phyloP scores from a whole-genome alignment of 2,888 invertebrate species.

The Cremastobaeus sp. region DNA sequence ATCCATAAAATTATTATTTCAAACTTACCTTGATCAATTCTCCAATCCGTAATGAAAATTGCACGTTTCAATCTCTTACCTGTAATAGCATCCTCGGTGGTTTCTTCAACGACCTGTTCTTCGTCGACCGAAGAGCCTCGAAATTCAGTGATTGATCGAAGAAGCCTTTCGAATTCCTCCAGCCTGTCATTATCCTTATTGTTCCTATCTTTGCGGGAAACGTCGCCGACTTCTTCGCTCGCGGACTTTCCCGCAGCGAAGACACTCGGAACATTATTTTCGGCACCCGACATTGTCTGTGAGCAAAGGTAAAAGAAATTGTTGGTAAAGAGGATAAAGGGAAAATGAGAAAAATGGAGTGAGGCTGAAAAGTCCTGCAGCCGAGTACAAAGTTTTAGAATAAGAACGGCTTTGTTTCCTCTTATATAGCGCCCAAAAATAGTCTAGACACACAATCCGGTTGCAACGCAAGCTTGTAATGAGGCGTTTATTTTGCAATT shows the following conservation, averaged over 20 bases:
- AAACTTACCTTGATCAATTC: no score
- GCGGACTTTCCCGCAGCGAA: conserved; percentile 28
- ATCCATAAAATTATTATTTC: no score
- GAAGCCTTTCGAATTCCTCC: conserved; percentile 74
- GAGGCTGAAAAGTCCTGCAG: conserved; percentile 39
- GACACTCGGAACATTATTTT: conserved; percentile 28
- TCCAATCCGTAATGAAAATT: no score
- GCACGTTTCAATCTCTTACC: conserved; percentile 55
- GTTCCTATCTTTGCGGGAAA: conserved; percentile 47
- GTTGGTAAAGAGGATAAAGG: conserved; percentile 10
- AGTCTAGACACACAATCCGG: conserved; percentile 29
- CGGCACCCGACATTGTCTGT: conserved; percentile 47
- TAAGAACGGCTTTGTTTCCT: conserved; percentile 17
- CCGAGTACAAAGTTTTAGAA: conserved; percentile 30
- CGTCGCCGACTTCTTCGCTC: conserved; percentile 20
- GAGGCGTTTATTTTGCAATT: conserved; percentile 25
- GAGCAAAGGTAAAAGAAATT: conserved; percentile 33
- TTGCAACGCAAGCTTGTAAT: conserved; percentile 8
- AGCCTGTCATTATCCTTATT: conserved; percentile 69
- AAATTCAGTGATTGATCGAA: conserved; percentile 73
- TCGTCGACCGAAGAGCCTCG: conserved; percentile 68
- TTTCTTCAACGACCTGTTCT: conserved; percentile 64
- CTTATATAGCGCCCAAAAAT: conserved; percentile 16
- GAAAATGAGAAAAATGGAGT: conserved; percentile 1
- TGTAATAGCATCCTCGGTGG: conserved; percentile 62